Conservation (phyloP, 2,797 vertebrate genomes). For the Coregonus sp. region DNA sequence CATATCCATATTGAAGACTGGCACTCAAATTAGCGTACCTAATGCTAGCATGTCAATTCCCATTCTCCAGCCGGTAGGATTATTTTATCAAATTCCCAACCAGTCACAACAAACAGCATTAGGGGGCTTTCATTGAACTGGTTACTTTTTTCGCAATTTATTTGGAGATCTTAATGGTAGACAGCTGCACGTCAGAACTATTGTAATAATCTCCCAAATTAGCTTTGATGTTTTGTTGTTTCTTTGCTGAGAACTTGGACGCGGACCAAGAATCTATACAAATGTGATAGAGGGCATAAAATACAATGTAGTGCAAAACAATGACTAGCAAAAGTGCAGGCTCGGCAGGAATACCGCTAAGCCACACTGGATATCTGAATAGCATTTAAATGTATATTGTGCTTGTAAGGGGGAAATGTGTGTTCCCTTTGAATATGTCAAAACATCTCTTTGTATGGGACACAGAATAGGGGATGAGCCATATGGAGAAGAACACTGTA, state of each 20-base stretch:
- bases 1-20: conserved; percentile 1
- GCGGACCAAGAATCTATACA: conserved; percentile 38
- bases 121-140: neutral
- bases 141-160: neutral
- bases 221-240: neutral
- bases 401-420: neutral
- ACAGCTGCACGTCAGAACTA: neutral
- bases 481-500: neutral
- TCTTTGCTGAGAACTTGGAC: neutral
- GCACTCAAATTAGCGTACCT: conserved; percentile 2
- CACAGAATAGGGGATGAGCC: neutral
- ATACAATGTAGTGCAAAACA: conserved; percentile 36
- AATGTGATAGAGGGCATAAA: conserved; percentile 43
- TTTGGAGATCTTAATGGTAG: neutral
- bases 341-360: conserved; percentile 24
- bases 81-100: neutral
- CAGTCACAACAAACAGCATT: conserved; percentile 7
- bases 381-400: conserved; percentile 33
- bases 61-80: neutral
- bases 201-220: conserved; percentile 5
- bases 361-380: conserved; percentile 10
- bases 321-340: conserved; percentile 34
- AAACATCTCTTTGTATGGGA: neutral
- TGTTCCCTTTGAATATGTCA: conserved; percentile 2
- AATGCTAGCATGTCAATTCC: conserved; percentile 9